Conservation (phyloP, 1,140 invertebrate species). For the Achroia grisella region DNA sequence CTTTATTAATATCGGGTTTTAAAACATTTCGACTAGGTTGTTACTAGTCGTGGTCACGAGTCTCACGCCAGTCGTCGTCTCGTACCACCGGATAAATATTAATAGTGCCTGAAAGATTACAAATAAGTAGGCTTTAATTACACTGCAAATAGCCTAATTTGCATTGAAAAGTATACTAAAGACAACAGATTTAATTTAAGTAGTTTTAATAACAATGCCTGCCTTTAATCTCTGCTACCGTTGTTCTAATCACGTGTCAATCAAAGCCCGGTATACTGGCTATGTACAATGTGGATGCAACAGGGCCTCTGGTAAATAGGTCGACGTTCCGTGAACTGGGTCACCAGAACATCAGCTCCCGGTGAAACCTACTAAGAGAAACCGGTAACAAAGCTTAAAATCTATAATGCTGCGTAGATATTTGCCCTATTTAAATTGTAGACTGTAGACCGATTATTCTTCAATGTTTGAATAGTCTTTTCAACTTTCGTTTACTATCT, state of each 20-base stretch:
- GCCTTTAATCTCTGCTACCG: not conserved
- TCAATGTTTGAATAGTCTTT: no score
- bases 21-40: no score
- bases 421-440: not conserved
- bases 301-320: not conserved
- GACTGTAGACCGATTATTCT: no score
- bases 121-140: no score
- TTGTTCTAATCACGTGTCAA: conserved; percentile 1
- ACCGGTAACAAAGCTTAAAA: not conserved
- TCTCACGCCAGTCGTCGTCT: no score
- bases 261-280: not conserved
- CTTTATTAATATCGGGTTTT: no score
- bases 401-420: not conserved
- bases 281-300: no score
- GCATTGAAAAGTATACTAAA: not conserved
- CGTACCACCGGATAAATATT: no score
- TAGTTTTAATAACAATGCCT: not conserved
- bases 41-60: no score
- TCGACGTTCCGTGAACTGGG: not conserved
- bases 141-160: no score
- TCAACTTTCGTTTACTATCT: no score
- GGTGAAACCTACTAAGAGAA: not conserved
- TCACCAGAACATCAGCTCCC: conserved; percentile 5
- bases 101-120: no score
- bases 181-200: not conserved